phyloP scores from a whole-genome alignment of 2,113 vertebrate species.

The Etheostoma spectabile region DNA sequence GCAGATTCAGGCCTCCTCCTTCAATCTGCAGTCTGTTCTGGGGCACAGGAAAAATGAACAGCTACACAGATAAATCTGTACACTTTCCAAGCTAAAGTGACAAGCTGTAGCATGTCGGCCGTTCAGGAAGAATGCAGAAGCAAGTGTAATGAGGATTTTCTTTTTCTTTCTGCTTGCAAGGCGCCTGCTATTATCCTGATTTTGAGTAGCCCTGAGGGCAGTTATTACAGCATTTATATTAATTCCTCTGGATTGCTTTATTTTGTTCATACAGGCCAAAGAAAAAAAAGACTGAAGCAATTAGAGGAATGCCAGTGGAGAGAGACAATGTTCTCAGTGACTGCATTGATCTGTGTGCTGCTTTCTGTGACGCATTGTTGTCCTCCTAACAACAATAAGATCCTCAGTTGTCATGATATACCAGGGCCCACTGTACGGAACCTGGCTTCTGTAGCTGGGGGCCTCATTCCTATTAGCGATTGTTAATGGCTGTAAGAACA shows the following conservation, averaged over 20 bases:
- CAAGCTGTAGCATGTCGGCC: conserved; percentile 77
- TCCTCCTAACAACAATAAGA: not conserved
- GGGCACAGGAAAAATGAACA: conserved; percentile 50
- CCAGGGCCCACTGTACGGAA: conserved; percentile 32
- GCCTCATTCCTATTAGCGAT: conserved; percentile 87
- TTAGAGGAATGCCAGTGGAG: conserved; percentile 58
- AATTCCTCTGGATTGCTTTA: conserved; percentile 79
- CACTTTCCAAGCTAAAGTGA: conserved; percentile 55
- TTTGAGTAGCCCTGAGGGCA: conserved; percentile 74
- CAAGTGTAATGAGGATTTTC: conserved; percentile 82
- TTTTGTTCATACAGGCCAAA: conserved; percentile 78
- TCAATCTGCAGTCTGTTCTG: conserved; percentile 42
- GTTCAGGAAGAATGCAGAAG: conserved; percentile 78
- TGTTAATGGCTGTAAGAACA: conserved; percentile 89
- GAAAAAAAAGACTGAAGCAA: conserved; percentile 56
- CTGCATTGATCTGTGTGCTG: conserved; percentile 27
- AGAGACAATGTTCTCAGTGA: conserved; percentile 32
- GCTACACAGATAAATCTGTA: conserved; percentile 55
- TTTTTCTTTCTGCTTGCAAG: conserved; percentile 72
- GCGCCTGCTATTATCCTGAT: conserved; percentile 83
- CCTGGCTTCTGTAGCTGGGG: conserved; percentile 72
- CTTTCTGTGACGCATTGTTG: conserved; percentile 19
- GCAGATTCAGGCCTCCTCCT: conserved; percentile 24
- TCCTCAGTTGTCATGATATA: conserved; percentile 15
- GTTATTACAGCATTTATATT: conserved; percentile 85